These are phyloP conservation scores for Hecatera dysodea DNA, from an alignment of 2,888 invertebrate species.

Conservation along the genomic window DNA sequence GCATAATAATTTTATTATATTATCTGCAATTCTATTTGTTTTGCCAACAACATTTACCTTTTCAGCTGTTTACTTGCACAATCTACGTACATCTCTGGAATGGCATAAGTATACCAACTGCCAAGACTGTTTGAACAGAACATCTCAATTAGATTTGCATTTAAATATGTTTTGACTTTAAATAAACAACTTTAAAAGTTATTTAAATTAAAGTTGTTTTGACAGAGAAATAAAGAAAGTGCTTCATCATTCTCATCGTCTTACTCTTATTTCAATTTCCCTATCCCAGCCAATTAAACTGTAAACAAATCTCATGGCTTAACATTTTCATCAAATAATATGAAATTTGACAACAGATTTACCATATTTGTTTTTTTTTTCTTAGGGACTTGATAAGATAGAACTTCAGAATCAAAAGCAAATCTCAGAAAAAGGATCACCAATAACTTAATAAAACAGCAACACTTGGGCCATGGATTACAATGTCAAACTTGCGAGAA, in stretches of 20 bases:
- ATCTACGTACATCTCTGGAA: not conserved
- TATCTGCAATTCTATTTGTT: conserved; percentile 18
- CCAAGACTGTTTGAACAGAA: not conserved
- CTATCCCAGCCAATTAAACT: not conserved
- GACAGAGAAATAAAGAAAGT: not conserved
- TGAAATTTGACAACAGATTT: conserved; percentile 3
- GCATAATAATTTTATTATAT: conserved; percentile 39
- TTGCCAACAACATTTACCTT: not conserved
- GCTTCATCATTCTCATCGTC: not conserved
- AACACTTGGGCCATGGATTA: not conserved
- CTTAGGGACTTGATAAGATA: not conserved
- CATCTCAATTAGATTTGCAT: not conserved
- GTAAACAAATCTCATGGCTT: not conserved
- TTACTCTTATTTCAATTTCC: not conserved
- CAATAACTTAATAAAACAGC: conserved; percentile 16
- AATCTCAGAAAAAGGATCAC: conserved; percentile 17
- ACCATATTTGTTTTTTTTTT: too few species aligned
- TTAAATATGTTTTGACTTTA: not conserved
- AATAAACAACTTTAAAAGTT: conserved; percentile 6
- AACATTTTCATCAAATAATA: conserved; percentile 2
- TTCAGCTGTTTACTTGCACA: not conserved
- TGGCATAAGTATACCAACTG: not conserved
- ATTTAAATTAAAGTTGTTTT: conserved; percentile 5
- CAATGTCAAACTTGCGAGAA: conserved; percentile 12
- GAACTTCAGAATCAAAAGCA: not conserved